phyloP scores from a whole-genome alignment of 2,113 vertebrate species.

The Catharus minimus region DNA sequence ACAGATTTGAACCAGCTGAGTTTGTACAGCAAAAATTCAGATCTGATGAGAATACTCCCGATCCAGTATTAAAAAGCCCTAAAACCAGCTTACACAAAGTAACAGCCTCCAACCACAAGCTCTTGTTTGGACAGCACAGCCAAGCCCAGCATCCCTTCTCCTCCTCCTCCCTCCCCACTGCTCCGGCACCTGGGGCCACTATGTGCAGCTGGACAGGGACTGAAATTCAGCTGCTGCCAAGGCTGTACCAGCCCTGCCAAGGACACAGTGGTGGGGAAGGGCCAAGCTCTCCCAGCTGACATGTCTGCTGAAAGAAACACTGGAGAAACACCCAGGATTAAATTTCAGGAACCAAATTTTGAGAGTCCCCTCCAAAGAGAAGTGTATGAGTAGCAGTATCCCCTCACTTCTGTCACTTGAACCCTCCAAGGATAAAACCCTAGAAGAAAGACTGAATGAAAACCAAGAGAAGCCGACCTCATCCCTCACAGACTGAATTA shows the following conservation, averaged over 20 bases:
- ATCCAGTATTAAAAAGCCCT: background rate
- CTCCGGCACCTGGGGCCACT: background rate
- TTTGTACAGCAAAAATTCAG: background rate
- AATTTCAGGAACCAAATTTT: background rate
- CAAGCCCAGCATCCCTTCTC: background rate
- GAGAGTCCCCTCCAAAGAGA: background rate
- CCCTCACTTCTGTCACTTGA: background rate
- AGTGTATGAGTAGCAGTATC: rapidly evolving
- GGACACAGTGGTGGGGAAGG: background rate
- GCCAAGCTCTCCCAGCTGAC: rapidly evolving
- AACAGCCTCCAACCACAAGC: background rate
- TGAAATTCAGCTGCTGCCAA: background rate
- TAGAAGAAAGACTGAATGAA: background rate
- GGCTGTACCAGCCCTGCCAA: rapidly evolving
- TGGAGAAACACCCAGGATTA: background rate
- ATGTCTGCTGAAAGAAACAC: background rate
- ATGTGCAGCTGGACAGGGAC: background rate
- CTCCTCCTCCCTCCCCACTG: background rate
- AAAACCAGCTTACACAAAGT: background rate
- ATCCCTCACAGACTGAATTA: background rate
- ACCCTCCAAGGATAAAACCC: background rate
- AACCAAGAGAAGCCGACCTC: background rate
- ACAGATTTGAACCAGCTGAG: background rate
- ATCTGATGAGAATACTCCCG: background rate
- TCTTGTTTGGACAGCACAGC: background rate